Conservation (phyloP, 2,797 vertebrate species). For the Craterocephalus amniculus region DNA sequence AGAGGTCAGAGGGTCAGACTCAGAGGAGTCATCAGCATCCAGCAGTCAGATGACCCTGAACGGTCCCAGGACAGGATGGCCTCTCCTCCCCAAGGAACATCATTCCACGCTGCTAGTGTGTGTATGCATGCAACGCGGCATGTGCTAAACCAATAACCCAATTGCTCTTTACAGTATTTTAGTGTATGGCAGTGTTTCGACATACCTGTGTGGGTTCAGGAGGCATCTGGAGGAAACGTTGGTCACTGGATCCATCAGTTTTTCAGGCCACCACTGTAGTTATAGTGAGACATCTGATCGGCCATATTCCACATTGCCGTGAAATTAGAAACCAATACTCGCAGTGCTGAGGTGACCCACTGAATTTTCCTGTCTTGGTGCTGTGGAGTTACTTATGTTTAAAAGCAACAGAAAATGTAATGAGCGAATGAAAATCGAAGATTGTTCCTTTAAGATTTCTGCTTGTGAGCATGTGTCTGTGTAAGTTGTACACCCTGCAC, state of each 20-base stretch:
- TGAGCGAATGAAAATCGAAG: not conserved
- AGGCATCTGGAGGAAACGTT: not conserved
- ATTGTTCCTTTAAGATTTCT: not conserved
- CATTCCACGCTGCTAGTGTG: constrained; percentile 54
- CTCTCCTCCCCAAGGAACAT: constrained; percentile 58
- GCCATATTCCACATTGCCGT: not conserved
- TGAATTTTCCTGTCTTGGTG: not conserved
- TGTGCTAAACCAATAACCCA: constrained; percentile 20
- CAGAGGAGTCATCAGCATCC: constrained; percentile 67
- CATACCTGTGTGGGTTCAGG: too few species aligned
- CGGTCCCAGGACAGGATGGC: constrained; percentile 60
- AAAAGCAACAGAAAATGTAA: not conserved
- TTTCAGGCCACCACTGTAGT: not conserved
- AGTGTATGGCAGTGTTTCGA: not conserved
- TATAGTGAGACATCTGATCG: not conserved
- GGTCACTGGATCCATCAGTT: not conserved
- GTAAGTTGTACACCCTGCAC: not conserved
- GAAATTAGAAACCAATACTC: not conserved
- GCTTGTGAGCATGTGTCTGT: not conserved
- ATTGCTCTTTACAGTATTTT: not conserved
- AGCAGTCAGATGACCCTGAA: constrained; percentile 75
- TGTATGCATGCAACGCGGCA: constrained; percentile 11
- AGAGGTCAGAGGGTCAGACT: constrained; percentile 65
- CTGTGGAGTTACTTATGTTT: not conserved
- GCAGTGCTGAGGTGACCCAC: not conserved